These are phyloP conservation scores for Physeter macrocephalus DNA, from an alignment of 2,113 vertebrate species.

Conservation along the genomic window DNA sequence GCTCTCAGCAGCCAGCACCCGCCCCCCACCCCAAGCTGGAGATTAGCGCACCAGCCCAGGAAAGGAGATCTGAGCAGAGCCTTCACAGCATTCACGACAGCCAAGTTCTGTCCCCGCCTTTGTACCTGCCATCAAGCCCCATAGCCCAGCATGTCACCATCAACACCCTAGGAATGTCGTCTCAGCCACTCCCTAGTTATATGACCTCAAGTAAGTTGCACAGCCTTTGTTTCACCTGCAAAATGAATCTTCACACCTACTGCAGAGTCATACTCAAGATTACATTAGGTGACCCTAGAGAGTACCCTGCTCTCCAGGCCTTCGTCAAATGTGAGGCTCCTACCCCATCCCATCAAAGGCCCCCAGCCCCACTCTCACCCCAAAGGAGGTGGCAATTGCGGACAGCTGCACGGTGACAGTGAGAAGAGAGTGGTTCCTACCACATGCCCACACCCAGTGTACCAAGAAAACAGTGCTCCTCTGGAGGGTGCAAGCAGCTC, in stretches of 20 bases:
- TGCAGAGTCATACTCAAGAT: neutral
- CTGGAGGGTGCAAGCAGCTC: neutral
- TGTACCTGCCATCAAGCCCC: neutral
- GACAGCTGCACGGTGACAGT: neutral
- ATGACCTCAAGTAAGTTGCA: neutral
- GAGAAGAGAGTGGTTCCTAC: neutral
- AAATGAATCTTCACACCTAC: neutral
- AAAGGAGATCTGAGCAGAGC: neutral
- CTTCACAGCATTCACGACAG: accelerated
- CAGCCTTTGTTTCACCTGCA: neutral
- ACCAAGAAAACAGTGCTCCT: neutral
- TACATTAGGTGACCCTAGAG: neutral
- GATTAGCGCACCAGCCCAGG: no score
- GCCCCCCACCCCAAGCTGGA: neutral
- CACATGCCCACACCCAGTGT: neutral
- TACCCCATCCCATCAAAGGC: neutral
- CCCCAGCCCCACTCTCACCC: neutral
- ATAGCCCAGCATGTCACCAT: neutral
- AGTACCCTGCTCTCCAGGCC: neutral
- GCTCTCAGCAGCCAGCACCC: neutral
- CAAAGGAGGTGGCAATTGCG: accelerated
- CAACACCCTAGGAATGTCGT: neutral
- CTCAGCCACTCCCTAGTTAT: neutral
- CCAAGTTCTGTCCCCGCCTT: neutral
- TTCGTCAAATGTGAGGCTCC: neutral